A percentile compares a stretch with the other conserved stretches of the same genome.
These are phyloP conservation scores for cattle (Bos taurus) DNA, from an alignment of 2,113 vertebrate genomes.

Conservation along the genomic window DNA sequence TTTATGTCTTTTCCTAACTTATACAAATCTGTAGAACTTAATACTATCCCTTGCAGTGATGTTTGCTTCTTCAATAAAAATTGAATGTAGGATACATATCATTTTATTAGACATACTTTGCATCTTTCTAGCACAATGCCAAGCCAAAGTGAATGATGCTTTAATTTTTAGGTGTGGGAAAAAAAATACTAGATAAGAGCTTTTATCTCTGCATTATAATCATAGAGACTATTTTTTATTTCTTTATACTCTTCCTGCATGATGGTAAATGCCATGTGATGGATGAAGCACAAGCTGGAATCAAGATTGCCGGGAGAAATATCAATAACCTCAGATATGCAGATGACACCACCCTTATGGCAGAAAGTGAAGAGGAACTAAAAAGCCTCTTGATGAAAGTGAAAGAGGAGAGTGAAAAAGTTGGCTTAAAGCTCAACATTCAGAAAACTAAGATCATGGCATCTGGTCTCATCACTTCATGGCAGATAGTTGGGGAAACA, in stretches of 20 bases:
- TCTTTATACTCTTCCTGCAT: neutral
- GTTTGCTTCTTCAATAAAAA: constrained; percentile 13
- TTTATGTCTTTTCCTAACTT: neutral
- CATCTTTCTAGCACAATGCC: neutral
- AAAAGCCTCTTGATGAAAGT: neutral
- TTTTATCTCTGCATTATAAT: neutral
- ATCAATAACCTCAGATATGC: rapidly evolving
- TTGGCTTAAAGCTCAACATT: neutral
- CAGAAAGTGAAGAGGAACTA: neutral
- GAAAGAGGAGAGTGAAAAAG: neutral
- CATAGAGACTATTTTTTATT: neutral
- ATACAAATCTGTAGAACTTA: neutral
- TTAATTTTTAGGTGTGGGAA: neutral
- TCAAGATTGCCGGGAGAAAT: neutral
- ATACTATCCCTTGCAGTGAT: neutral
- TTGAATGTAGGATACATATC: neutral
- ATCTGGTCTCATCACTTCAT: neutral
- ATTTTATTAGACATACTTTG: neutral
- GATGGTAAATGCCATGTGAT: too few species aligned
- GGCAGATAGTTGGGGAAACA: too few species aligned
- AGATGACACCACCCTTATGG: neutral
- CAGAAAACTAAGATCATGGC: neutral
- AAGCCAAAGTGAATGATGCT: neutral
- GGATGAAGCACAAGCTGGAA: neutral
- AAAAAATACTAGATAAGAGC: neutral